Percentiles rank a stretch among this genome's conserved stretches.
Evolutionary conservation across 2,888 invertebrate species (phyloP).

Genomic region (Tanytarsus gracilentus): DNA sequence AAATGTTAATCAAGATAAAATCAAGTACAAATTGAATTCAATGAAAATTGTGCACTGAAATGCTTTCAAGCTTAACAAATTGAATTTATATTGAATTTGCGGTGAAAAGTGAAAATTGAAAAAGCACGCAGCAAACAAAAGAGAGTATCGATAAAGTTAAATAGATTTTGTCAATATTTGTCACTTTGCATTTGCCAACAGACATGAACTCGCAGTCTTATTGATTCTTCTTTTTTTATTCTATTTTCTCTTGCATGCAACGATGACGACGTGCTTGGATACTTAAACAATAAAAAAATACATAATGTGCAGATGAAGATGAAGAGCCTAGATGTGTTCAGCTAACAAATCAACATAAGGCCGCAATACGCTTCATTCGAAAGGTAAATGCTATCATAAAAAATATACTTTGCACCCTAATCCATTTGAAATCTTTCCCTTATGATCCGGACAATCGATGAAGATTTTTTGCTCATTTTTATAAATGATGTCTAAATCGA

Average conservation of each 20-base stretch:
- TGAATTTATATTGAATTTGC: too few species aligned
- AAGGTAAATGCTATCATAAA: conserved; percentile 54
- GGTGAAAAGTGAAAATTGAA: conserved; percentile 1
- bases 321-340: conserved; percentile 72
- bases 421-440: background rate
- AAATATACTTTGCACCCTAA: background rate
- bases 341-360: conserved; percentile 79
- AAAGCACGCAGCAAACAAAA: background rate
- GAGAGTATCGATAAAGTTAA: background rate
- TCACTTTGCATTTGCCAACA: background rate
- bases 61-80: too few species aligned
- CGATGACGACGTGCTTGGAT: too few species aligned
- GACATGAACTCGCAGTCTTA: background rate
- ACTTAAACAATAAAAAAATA: too few species aligned
- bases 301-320: conserved; percentile 60
- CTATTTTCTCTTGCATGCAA: conserved; percentile 1
- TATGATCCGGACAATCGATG: background rate
- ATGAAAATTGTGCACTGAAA: too few species aligned
- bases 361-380: conserved; percentile 81
- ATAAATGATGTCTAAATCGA: conserved; percentile 13
- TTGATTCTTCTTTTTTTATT: conserved; percentile 20
- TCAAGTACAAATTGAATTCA: too few species aligned
- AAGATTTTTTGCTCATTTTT: background rate
- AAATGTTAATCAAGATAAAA: too few species aligned
- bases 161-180: conserved; percentile 17